Evolutionary conservation across 2,113 vertebrate genomes (phyloP).

Genomic region (Sinocyclocheilus grahami): DNA sequence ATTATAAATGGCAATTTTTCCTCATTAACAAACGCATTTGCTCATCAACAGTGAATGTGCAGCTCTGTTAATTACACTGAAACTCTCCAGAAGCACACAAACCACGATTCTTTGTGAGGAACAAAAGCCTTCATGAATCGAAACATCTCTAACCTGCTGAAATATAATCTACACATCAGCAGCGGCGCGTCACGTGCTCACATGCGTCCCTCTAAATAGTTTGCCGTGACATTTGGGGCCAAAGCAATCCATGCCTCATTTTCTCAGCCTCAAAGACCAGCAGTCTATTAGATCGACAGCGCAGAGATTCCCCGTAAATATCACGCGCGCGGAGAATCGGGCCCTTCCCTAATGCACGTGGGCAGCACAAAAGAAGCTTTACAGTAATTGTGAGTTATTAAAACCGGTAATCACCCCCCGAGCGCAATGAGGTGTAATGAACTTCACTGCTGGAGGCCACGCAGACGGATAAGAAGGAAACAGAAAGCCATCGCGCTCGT

Average conservation of each 20-base stretch:
- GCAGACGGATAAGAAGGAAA: neutral
- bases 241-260: slow-evolving; percentile 42
- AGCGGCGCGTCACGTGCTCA: neutral
- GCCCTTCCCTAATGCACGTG: slow-evolving; percentile 51
- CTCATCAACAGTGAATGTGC: neutral
- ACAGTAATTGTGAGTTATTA: slow-evolving; percentile 63
- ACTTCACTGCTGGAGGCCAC: slow-evolving; percentile 50
- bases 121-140: neutral
- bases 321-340: slow-evolving; percentile 17
- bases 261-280: slow-evolving; percentile 13
- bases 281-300: slow-evolving; percentile 31
- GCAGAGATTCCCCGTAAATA: neutral
- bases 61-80: neutral
- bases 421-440: slow-evolving; percentile 61
- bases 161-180: neutral
- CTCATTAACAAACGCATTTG: slow-evolving; percentile 15
- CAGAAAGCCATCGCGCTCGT: neutral
- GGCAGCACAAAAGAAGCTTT: slow-evolving; percentile 55
- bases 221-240: slow-evolving; percentile 36
- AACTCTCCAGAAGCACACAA: neutral
- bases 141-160: neutral
- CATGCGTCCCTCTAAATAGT: slow-evolving; percentile 31
- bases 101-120: neutral
- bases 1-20: neutral
- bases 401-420: slow-evolving; percentile 57